Base-by-base conservation (phyloP, 2,888 invertebrate species). In the Mythimna pallens region DNA sequence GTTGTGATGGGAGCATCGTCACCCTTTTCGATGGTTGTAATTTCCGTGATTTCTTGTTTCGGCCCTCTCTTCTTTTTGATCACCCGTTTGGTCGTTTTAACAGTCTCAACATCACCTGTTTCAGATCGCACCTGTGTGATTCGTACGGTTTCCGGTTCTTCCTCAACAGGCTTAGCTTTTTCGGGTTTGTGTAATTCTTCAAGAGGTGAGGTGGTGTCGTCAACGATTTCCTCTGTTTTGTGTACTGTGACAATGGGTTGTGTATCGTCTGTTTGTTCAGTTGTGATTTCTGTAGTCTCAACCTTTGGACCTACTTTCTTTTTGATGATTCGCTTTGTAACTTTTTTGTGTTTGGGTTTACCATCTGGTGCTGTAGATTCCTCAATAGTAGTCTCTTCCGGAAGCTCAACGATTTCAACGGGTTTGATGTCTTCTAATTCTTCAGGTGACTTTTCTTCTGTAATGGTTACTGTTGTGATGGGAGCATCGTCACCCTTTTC, bases 221-320 rank as follows among this genome's bases (percentile, higher is more conserved):
- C 47, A 9, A 40, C 0, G n/a, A 70, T 9, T 58, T 70, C 69
- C 0, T 70, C 70, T 40, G 70, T 58, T 50, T 63, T 63, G 50
- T 63, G 50, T 50, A 50, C 50, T n/a, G 63, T 63, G 63, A 63
- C 12, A n/a, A 20, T 63, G 30, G 63, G 55, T n/a, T 57, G 66
- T 34, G 92, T 94, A 17, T 62, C 58, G 12, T 36, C 58, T 36
- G 36, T 36, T n/a, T 59, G 58, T 59, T 59, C 58, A 36, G 86
- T 86, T 0, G 72, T 84, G 10, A 87, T 88, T 62, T 84, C 55
- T 50, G 84, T 86, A 0, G 84, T 89, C 87, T 87, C 79, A 63
- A 92, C 71, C 82, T 88, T 81, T 20, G 88, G 74, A 76, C 90
- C 90, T 59, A 84, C 80, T 52, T 87, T 88, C 73, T 89, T 90